phyloP scores from a whole-genome alignment of 2,797 vertebrate species.

The Pseudochirops corinnae region DNA sequence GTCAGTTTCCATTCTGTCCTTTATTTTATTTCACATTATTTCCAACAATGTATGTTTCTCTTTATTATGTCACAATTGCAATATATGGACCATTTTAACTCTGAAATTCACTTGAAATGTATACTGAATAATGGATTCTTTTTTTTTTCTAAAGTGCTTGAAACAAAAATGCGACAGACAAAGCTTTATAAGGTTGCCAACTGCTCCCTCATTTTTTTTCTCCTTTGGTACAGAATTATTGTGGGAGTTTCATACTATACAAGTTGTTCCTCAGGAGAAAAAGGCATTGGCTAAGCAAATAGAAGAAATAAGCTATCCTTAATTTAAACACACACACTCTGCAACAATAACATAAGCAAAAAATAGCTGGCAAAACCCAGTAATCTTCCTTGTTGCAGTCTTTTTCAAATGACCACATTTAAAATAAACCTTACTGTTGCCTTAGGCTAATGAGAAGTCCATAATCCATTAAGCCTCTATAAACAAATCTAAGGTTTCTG shows the following conservation, averaged over 20 bases:
- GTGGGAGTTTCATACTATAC: constrained; percentile 48
- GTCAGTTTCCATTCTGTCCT: constrained; percentile 56
- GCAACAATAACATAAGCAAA: constrained; percentile 9
- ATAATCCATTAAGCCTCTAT: constrained; percentile 71
- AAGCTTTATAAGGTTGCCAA: constrained; percentile 38
- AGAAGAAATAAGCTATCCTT: constrained; percentile 44
- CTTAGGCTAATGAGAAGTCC: constrained; percentile 55
- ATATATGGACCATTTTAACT: constrained; percentile 71
- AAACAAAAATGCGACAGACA: constrained; percentile 56
- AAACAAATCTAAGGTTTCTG: constrained; percentile 72
- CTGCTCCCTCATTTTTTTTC: constrained; percentile 8
- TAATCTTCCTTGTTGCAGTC: constrained; percentile 19
- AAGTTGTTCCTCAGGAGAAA: background rate
- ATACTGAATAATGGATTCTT: background rate
- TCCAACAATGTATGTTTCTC: constrained; percentile 62
- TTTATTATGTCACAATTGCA: constrained; percentile 68
- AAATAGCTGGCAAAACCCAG: constrained; percentile 21
- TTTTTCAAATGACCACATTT: constrained; percentile 69
- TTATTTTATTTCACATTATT: constrained; percentile 72
- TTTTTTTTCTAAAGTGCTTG: constrained; percentile 39
- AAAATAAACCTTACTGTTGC: constrained; percentile 61
- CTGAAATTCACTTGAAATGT: constrained; percentile 30
- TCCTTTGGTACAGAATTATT: background rate
- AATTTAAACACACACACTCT: background rate
- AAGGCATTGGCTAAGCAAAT: constrained; percentile 2